Evolutionary conservation across 2,797 vertebrate genomes (phyloP).

Genomic region (Micromesistius poutassou): DNA sequence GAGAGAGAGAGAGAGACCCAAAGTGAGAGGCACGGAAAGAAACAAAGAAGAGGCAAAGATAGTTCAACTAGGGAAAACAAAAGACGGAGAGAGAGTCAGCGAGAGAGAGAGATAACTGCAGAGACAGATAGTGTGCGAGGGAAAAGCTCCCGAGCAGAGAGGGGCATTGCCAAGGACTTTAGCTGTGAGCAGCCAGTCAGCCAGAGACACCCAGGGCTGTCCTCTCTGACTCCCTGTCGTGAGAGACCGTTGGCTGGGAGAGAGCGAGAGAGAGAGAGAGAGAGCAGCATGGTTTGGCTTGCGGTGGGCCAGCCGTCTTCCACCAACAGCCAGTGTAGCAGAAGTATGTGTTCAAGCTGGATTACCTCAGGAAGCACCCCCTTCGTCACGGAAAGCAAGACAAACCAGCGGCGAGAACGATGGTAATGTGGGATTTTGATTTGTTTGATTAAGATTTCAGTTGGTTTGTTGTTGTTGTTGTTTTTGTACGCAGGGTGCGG

Average conservation of each 20-base stretch:
- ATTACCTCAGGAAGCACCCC: conserved; percentile 45
- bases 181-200: conserved; percentile 40
- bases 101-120: conserved; percentile 13
- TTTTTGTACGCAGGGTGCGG: neutral
- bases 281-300: conserved; percentile 46
- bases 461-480: neutral
- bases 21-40: neutral
- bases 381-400: conserved; percentile 40
- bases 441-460: neutral
- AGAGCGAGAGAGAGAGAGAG: neutral
- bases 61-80: neutral
- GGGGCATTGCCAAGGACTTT: conserved; percentile 37
- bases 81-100: neutral
- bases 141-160: conserved; percentile 20
- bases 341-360: conserved; percentile 32
- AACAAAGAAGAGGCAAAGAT: neutral
- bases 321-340: conserved; percentile 24
- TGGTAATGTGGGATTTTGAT: conserved; percentile 53
- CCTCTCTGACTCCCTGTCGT: conserved; percentile 46
- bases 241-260: conserved; percentile 17
- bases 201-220: conserved; percentile 31
- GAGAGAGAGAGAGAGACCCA: neutral
- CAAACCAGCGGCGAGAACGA: conserved; percentile 46
- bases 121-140: neutral
- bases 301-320: neutral